Evolutionary conservation across 2,888 invertebrate genomes (phyloP).

Genomic region (Galeopsomyia nigrocyanea): DNA sequence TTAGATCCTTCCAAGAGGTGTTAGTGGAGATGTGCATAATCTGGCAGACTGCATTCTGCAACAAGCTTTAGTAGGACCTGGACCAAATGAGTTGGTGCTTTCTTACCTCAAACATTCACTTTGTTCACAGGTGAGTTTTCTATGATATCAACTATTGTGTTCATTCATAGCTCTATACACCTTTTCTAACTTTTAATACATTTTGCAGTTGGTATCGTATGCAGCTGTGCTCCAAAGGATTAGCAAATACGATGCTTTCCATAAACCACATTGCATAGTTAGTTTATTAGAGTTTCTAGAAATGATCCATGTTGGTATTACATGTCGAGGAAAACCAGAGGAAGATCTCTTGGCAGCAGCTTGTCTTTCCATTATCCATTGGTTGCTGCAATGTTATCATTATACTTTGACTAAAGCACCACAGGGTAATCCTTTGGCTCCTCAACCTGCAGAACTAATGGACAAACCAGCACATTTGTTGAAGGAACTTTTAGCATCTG

Average conservation of each 20-base stretch:
- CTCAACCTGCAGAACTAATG: conserved; percentile 75
- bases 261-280: conserved; percentile 89
- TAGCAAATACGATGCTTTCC: conserved; percentile 88
- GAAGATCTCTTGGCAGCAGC: conserved; percentile 88
- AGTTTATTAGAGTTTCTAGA: conserved; percentile 89
- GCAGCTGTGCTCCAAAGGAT: conserved; percentile 90
- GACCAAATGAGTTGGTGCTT: conserved; percentile 90
- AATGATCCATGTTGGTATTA: conserved; percentile 75
- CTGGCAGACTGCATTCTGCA: conserved; percentile 93
- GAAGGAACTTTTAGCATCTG: conserved; percentile 78
- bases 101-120: conserved; percentile 94
- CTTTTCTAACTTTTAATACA: conserved; percentile 5
- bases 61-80: conserved; percentile 93
- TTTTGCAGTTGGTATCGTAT: conserved; percentile 82
- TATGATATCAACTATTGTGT: not conserved
- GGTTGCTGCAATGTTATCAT: conserved; percentile 84
- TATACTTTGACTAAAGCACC: conserved; percentile 68
- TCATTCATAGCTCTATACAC: not conserved
- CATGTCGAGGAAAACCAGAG: conserved; percentile 86
- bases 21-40: conserved; percentile 93
- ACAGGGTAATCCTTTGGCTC: conserved; percentile 58
- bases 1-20: conserved; percentile 84
- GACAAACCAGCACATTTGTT: conserved; percentile 80
- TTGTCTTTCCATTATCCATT: conserved; percentile 84
- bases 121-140: conserved; percentile 79